These are phyloP conservation scores for Perognathus longimembris DNA, from an alignment of 2,113 vertebrate genomes.

Conservation along the genomic window DNA sequence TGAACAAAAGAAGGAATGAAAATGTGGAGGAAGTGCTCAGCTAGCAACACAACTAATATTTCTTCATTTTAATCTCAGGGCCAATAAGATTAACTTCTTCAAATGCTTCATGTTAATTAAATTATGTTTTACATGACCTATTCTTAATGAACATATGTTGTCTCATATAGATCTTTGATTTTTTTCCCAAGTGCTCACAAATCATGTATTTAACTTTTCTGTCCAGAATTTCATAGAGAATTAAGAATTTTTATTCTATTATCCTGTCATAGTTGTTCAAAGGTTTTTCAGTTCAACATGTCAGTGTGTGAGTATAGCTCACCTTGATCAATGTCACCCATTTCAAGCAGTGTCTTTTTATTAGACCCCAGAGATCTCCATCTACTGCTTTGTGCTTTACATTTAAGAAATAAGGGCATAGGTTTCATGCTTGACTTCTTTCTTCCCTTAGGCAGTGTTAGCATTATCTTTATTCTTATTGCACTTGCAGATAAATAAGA, in stretches of 20 bases:
- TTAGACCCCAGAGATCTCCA: background rate
- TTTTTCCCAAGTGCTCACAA: conserved; percentile 27
- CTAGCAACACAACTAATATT: background rate
- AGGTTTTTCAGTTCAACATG: no score
- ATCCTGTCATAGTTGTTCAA: no score
- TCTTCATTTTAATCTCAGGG: conserved; percentile 41
- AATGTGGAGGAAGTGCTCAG: background rate
- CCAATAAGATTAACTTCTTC: conserved; percentile 20
- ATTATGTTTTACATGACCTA: conserved; percentile 51
- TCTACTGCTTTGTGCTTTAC: background rate
- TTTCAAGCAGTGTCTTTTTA: background rate
- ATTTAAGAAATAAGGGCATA: background rate
- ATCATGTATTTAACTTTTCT: conserved; percentile 19
- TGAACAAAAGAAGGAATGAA: background rate
- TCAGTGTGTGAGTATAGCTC: no score
- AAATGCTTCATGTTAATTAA: conserved; percentile 19
- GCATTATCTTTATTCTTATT: conserved; percentile 4
- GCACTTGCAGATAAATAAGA: conserved; percentile 40
- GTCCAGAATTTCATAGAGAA: conserved; percentile 26
- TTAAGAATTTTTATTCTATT: background rate
- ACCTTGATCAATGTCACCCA: no score
- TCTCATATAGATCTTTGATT: conserved; percentile 17
- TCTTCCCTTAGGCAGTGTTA: background rate
- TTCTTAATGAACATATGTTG: conserved; percentile 50
- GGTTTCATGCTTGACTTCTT: conserved; percentile 1